Evolutionary conservation across 2,797 vertebrate genomes (phyloP), one percentile per base, ranked within the genome.

Genomic region (Spondyliosoma cantharus): DNA sequence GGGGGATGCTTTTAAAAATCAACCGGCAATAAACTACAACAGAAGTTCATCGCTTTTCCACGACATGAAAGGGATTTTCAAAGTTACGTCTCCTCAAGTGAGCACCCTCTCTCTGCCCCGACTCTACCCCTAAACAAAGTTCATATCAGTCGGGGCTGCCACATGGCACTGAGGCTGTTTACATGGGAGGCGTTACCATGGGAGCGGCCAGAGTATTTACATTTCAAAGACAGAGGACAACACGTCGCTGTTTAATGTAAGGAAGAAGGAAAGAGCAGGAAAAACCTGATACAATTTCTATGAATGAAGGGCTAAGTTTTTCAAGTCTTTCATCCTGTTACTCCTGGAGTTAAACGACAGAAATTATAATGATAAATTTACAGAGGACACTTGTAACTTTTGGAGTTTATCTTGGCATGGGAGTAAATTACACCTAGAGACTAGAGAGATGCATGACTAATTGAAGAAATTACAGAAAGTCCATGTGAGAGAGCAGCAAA

Each of bases 11-110:
- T 93, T 92, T 82, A 91, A 91, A 92, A 92, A 94, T 94, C 90
- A 91, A 91, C 90, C 57, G 57, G 91, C 91, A 91, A 90, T 94
- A 95, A 95, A 95, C 89, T 88, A 89, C 85, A 89, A 88, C 87
- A 90, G 85, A 90, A 89, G 88, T 92, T 92, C 91, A 92, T 94
- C 87, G 46, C 82, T 91, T 91, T 91, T 93, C 88, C 89, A 62
- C 63, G 63, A 94, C 92, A 93, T 95, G 93, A 95, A 94, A 94
- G 91, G 88, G 68, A 75, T 84, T 88, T 87, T 79, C 42, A 84
- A 87, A 85, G 85, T 89, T 79, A 86, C 65, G 63, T 85, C 89
- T 88, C 87, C 71, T 85, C 17, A n/a, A 89, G 87, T 80, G 37
- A 76, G 88, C 84, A 69, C 70, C 80, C 81, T 85, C 82, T 82